Base-by-base conservation (phyloP, 2,888 invertebrate genomes). In the Dysmachus trigonus region DNA sequence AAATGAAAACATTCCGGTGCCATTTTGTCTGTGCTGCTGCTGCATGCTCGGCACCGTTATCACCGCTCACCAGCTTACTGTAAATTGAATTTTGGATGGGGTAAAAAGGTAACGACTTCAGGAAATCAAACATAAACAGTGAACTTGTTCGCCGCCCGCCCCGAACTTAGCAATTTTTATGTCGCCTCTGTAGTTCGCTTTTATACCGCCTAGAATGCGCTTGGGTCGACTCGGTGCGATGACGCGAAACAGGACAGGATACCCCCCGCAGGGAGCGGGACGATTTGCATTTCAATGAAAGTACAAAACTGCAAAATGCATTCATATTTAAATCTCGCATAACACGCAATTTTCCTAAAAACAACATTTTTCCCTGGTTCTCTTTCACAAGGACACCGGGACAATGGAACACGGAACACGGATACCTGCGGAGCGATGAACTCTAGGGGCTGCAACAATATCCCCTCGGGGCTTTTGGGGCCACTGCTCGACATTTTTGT, bases 41-140 rank as follows among this genome's bases (percentile, higher is more conserved):
- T 53, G 81, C 47, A 51, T 53, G 51, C 51, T 47, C 6, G 13
- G 47, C 30, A 5, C n/a, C 51, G 51, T 81, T 81, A 81, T 81
- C 79, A 8, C 41, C 79, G 15, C 35, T 47, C 81, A 30, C 81
- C 81, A 81, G 81, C 47, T 81, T 51, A 38, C 53, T 53, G 31
- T 31, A 81, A 81, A 81, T 81, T 81, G 81, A 81, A 81, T 81
- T 51, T 81, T 47, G 81, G 81, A 53, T 22, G 35, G 82, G 38
- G 10, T 10, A 4, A 13, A 82, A 62, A 82, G 71, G 82, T 82
- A 81, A 81, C 51, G 81, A 82, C 82, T 82, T 82, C 82, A 82
- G 82, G 71, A 82, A 82, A 82, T 82, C 82, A 82, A 82, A 82
- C 82, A 82, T 82, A 82, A 82, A 82, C 82, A 82, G 30, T 62